Conservation (phyloP, 2,113 vertebrate species). For the Pyrgilauda ruficollis region DNA sequence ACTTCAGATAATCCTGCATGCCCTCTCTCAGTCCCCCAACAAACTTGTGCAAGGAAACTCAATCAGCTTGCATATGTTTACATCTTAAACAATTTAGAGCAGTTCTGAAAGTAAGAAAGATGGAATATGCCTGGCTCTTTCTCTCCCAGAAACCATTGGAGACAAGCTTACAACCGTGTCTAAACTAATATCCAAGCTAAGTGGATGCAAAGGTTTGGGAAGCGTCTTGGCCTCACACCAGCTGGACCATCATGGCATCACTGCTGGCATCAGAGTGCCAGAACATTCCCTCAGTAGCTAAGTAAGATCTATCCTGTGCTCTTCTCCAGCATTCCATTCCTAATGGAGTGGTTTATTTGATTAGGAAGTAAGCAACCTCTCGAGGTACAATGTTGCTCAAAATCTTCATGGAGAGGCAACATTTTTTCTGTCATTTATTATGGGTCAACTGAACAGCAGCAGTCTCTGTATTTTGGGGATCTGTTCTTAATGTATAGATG, state of each 20-base stretch:
- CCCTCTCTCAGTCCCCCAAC: neutral
- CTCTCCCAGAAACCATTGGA: neutral
- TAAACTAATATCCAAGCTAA: neutral
- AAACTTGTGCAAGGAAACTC: neutral
- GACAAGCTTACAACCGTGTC: neutral
- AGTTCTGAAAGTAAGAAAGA: neutral
- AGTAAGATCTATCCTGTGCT: neutral
- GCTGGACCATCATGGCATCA: neutral
- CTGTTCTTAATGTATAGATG: neutral
- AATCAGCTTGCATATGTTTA: neutral
- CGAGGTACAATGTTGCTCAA: neutral
- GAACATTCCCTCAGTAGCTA: neutral
- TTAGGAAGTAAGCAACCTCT: neutral
- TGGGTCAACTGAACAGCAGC: neutral
- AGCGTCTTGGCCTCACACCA: neutral
- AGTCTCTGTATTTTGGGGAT: neutral
- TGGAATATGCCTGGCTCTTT: neutral
- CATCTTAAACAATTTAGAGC: neutral
- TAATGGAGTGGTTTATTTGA: neutral
- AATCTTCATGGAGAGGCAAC: neutral
- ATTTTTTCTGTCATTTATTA: neutral
- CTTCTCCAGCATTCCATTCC: neutral
- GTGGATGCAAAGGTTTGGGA: neutral
- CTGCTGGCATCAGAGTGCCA: rapidly evolving
- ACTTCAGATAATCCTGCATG: neutral